Conservation (phyloP, 1,140 invertebrate species). For the Apolygus lucorum region DNA sequence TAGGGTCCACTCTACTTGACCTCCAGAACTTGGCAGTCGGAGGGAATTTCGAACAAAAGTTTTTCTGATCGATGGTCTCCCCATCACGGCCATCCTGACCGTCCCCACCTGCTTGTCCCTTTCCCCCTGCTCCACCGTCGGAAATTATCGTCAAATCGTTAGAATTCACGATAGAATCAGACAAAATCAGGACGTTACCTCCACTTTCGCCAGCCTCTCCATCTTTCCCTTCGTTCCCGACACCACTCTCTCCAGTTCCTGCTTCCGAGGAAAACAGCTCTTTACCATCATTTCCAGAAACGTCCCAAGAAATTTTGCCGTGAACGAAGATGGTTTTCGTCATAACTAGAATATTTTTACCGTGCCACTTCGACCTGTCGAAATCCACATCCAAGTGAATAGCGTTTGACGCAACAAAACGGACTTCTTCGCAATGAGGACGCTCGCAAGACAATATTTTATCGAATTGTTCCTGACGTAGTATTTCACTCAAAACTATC, state of each 20-base stretch:
- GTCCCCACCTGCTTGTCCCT: no score
- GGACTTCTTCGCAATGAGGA: no score
- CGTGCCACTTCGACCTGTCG: constrained; percentile 22
- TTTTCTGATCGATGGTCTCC: no score
- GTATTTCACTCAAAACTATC: no score
- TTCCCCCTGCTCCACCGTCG: constrained; percentile 29
- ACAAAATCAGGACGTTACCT: constrained; percentile 29
- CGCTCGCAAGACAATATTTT: no score
- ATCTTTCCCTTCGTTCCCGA: constrained; percentile 23
- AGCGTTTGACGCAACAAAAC: no score
- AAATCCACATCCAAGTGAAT: constrained; percentile 28
- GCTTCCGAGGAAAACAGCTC: no score
- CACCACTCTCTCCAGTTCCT: background rate
- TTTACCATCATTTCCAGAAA: constrained; percentile 29
- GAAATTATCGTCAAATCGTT: constrained; percentile 30
- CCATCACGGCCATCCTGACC: no score
- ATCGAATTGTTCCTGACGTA: no score
- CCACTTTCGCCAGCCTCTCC: constrained; percentile 30
- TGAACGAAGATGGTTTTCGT: constrained; percentile 22
- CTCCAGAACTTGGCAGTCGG: background rate
- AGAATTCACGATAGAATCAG: constrained; percentile 25
- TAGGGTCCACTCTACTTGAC: no score
- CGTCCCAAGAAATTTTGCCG: constrained; percentile 25
- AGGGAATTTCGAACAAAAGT: constrained; percentile 6
- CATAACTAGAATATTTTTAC: constrained; percentile 27